phyloP scores from a whole-genome alignment of 2,797 vertebrate genomes.

The Triplophysa yarkandensis region DNA sequence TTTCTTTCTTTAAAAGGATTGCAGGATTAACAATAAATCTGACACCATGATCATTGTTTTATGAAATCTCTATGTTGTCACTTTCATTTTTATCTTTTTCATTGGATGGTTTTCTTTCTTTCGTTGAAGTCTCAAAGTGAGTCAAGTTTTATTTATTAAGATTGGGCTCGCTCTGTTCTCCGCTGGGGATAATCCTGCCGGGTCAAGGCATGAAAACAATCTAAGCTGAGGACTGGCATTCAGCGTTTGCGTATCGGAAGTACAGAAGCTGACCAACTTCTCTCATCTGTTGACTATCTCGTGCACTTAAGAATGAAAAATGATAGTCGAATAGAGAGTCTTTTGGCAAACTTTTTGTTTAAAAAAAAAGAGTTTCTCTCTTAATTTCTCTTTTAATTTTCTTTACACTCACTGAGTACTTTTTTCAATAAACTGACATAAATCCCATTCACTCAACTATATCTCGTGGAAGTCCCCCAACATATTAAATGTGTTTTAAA shows the following conservation, averaged over 20 bases:
- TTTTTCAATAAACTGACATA: too few species aligned
- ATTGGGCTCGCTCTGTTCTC: constrained; percentile 4
- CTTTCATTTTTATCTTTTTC: constrained; percentile 3
- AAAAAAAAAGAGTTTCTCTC: too few species aligned
- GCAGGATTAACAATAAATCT: constrained; percentile 18
- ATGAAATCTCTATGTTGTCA: background rate
- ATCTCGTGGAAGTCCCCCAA: too few species aligned
- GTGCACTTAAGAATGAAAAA: background rate
- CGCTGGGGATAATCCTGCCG: constrained; percentile 10
- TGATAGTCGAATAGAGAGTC: background rate
- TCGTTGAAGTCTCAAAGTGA: background rate
- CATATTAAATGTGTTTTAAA: too few species aligned
- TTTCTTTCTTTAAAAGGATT: background rate
- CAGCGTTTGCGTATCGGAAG: background rate
- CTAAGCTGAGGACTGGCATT: background rate
- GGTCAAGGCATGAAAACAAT: background rate
- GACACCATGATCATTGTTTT: constrained; percentile 10
- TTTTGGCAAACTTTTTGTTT: constrained; percentile 2
- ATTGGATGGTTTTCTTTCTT: constrained; percentile 1
- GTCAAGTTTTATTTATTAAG: constrained; percentile 13
- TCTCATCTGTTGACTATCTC: background rate
- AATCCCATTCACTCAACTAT: too few species aligned
- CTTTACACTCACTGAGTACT: too few species aligned
- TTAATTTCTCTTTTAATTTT: too few species aligned
- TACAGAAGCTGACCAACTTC: background rate